Percentiles rank a stretch among this genome's conserved stretches.
phyloP scores from a whole-genome alignment of 2,888 invertebrate genomes.

The Macrosiphum euphorbiae region DNA sequence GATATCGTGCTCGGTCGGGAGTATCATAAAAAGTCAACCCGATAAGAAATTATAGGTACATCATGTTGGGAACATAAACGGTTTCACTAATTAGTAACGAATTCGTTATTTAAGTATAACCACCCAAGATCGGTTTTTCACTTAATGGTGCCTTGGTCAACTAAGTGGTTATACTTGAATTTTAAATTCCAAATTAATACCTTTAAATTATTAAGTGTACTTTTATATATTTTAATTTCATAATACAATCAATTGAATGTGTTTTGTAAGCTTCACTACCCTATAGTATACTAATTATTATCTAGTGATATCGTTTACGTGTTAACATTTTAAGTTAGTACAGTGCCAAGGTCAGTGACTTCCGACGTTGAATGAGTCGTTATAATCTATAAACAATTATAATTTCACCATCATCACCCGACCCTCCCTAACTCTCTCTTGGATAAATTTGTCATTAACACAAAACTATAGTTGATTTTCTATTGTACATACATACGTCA shows the following conservation, averaged over 20 bases:
- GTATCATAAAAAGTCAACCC: neutral
- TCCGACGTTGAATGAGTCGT: too few relatives aligned
- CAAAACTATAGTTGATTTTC: neutral
- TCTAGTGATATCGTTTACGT: neutral
- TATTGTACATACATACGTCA: neutral
- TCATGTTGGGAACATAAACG: neutral
- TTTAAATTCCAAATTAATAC: neutral
- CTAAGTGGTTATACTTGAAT: neutral
- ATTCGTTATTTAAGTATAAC: neutral
- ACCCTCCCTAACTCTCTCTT: neutral
- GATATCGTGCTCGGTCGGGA: neutral
- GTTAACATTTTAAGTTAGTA: neutral
- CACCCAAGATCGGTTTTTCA: neutral
- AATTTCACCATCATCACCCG: too few relatives aligned
- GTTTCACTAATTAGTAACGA: neutral
- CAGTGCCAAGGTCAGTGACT: neutral
- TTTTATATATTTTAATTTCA: neutral
- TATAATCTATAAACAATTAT: too few relatives aligned
- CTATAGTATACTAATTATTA: too few relatives aligned
- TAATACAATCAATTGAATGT: neutral
- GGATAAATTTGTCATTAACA: neutral
- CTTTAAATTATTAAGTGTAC: neutral
- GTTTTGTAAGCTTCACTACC: too few relatives aligned
- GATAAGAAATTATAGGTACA: neutral
- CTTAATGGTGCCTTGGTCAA: neutral